Evolutionary conservation across 2,888 invertebrate genomes (phyloP).

Genomic region (Choreutis nemorana): DNA sequence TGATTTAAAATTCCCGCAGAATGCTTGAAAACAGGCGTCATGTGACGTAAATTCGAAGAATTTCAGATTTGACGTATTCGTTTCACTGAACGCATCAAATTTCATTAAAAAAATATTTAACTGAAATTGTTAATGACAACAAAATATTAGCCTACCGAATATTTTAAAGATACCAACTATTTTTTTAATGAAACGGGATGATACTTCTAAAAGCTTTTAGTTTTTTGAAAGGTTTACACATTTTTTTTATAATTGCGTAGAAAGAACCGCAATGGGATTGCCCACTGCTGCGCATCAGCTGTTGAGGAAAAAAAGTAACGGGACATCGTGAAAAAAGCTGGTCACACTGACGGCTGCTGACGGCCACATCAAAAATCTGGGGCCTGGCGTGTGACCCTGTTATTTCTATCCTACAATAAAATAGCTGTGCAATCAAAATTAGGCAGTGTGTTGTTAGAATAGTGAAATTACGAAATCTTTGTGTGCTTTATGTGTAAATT

Average conservation of each 20-base stretch:
- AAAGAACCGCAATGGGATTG: too few relatives aligned
- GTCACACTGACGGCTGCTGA: constrained; percentile 35
- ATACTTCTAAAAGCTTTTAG: too few relatives aligned
- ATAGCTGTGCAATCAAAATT: constrained; percentile 61
- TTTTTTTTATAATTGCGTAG: too few relatives aligned
- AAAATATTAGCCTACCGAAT: neutral
- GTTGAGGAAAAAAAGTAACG: constrained; percentile 63
- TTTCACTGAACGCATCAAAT: constrained; percentile 13
- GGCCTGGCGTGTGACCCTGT: constrained; percentile 65
- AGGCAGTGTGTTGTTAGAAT: constrained; percentile 43
- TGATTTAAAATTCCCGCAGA: constrained; percentile 32
- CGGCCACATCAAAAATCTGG: constrained; percentile 65
- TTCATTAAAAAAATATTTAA: too few relatives aligned
- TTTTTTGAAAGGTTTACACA: too few relatives aligned
- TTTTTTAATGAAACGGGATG: too few relatives aligned
- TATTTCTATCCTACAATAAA: constrained; percentile 62
- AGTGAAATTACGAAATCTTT: constrained; percentile 45
- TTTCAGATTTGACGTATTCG: constrained; percentile 15
- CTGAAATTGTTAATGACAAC: neutral
- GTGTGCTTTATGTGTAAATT: constrained; percentile 59
- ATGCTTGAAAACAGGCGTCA: constrained; percentile 20
- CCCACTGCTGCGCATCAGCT: constrained; percentile 52
- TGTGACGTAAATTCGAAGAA: constrained; percentile 30
- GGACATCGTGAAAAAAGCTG: constrained; percentile 55
- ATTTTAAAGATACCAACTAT: too few relatives aligned